Conservation (phyloP, 2,113 vertebrate genomes). For the Ictidomys tridecemlineatus region DNA sequence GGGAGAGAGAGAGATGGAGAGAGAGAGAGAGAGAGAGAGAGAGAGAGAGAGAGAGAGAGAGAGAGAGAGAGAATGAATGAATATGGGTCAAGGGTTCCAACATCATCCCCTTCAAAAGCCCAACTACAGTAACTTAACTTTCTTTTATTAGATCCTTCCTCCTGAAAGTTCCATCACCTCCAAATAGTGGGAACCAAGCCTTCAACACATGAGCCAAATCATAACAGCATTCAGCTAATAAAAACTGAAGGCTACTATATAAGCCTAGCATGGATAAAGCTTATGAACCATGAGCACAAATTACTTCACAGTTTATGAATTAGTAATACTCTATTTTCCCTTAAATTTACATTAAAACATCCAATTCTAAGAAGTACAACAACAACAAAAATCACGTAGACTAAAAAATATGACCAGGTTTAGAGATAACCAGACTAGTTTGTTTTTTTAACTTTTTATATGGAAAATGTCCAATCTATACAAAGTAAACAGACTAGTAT, state of each 20-base stretch:
- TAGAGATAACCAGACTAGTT: background rate
- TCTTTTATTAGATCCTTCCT: background rate
- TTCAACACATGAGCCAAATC: background rate
- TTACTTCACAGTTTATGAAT: slow-evolving; percentile 71
- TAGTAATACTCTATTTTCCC: slow-evolving; percentile 70
- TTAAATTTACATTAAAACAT: slow-evolving; percentile 75
- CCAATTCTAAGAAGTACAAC: background rate
- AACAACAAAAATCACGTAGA: background rate
- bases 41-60: background rate
- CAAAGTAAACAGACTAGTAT: background rate
- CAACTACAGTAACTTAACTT: background rate
- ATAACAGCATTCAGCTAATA: slow-evolving; percentile 67
- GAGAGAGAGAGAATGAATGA: background rate
- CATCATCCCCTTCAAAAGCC: background rate
- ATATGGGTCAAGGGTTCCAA: background rate
- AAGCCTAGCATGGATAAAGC: background rate
- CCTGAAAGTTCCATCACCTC: background rate
- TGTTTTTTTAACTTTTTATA: background rate
- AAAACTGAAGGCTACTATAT: slow-evolving; percentile 76
- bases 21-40: background rate
- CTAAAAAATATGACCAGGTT: background rate
- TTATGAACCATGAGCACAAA: slow-evolving; percentile 60
- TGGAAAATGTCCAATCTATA: background rate
- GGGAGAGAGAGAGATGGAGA: background rate
- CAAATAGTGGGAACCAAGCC: background rate